A percentile compares a stretch with the other conserved stretches of the same genome.
phyloP scores from a whole-genome alignment of 2,797 vertebrate genomes.

The Takifugu ocellatus region DNA sequence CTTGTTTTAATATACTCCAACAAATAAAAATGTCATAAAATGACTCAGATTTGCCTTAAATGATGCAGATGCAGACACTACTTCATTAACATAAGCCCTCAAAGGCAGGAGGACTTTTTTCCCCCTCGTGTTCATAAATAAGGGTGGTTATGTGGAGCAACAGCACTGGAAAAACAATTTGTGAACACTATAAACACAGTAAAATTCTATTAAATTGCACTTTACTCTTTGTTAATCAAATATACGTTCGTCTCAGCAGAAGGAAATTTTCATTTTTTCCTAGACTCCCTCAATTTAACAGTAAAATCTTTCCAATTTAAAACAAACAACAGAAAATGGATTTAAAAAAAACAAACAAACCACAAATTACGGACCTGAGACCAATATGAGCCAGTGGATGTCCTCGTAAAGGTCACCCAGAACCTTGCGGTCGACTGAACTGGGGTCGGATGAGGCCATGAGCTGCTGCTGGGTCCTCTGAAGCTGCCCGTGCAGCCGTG shows the following conservation, averaged over 20 bases:
- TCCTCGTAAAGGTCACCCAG: constrained; percentile 98
- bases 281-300: neutral
- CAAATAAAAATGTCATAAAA: neutral
- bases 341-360: neutral
- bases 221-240: neutral
- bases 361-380: constrained; percentile 83
- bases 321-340: neutral
- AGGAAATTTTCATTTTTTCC: neutral
- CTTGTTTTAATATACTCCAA: neutral
- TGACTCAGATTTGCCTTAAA: constrained; percentile 8
- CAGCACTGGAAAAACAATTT: constrained; percentile 28
- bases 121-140: constrained; percentile 13
- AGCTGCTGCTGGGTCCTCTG: constrained; percentile 95
- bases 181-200: constrained; percentile 23
- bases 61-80: constrained; percentile 12
- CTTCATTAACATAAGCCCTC: constrained; percentile 27
- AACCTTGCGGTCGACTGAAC: constrained; percentile 85
- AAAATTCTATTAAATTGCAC: constrained; percentile 6
- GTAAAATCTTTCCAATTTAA: neutral
- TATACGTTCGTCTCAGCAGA: no score
- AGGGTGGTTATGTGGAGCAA: constrained; percentile 21
- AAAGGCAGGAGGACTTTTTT: constrained; percentile 22
- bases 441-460: constrained; percentile 84
- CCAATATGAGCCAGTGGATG: constrained; percentile 99
- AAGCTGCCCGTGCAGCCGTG: constrained; percentile 92